Evolutionary conservation across 2,113 vertebrate genomes (phyloP), one percentile per base, ranked within the genome.

Genomic region (Poicephalus meyeri): DNA sequence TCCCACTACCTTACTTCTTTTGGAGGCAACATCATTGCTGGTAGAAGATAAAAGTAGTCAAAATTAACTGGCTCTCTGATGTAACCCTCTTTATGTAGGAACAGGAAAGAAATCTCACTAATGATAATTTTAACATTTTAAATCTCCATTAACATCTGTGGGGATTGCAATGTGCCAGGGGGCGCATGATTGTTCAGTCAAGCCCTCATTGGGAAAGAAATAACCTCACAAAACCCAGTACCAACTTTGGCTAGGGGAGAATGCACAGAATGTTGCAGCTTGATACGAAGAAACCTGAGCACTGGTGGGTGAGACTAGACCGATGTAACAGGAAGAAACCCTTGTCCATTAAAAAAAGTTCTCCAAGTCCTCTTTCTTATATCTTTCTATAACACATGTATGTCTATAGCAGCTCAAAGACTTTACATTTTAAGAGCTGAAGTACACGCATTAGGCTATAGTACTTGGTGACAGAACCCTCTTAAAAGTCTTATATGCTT

Each of bases 91-190:
- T 64, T 61, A 73, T 18, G 16, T 20, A 85, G 33, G 28, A 78
- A 81, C 9, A 69, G 35, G 25, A 74, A 64, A 83, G 4, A 87
- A 91, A 76, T 50, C 13, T 8, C 16, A 31, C 11, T 55, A 42
- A 16, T 41, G 5, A 29, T 56, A 80, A 47, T 58, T 82, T 55
- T 25, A 72, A 20, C 16, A 63, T 53, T 88, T 81, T 18, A 49
- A 44, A 53, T 82, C 11, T n/a, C 31, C 35, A n/a, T 63, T 61
- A 78, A 41, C 8, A 35, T 76, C 44, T 78, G 1, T 56, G 9
- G 3, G 13, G 28, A 86, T 24, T 0, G 0, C 55, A 16, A 46
- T 64, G 18, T 49, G 12, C 6, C 5, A 15, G 1, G 1, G 10
- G 3, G 2, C 6, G 87, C 7, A 10, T 0, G 5, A 28, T 13